Evolutionary conservation across 1,140 invertebrate genomes (phyloP).

Genomic region (Colletes gigas): DNA sequence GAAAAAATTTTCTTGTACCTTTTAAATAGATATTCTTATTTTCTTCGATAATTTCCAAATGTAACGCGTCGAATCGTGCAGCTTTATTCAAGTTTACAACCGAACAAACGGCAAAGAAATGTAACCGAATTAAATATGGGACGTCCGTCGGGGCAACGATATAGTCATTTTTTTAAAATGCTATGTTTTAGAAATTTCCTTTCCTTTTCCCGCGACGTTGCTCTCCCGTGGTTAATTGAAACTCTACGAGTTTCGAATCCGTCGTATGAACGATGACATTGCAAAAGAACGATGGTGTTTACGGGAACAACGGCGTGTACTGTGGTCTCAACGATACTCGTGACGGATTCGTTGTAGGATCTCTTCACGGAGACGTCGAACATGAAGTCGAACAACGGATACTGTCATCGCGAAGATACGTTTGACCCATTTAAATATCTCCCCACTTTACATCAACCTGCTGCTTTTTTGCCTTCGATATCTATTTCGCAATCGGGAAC

Average conservation of each 20-base stretch:
- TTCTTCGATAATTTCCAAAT: not conserved
- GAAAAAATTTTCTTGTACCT: conserved; percentile 44
- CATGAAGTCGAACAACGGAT: conserved; percentile 40
- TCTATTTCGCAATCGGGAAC: conserved; percentile 46
- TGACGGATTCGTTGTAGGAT: conserved; percentile 18
- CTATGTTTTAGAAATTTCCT: not conserved
- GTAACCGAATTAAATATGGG: not conserved
- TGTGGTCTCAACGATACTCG: not conserved
- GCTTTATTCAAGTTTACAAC: not conserved
- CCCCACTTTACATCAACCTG: conserved; percentile 60
- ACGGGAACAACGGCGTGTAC: not conserved
- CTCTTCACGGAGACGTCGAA: conserved; percentile 26
- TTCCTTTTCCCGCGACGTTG: not conserved
- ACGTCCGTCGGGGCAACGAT: not conserved
- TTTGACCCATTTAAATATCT: conserved; percentile 63
- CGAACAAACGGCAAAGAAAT: not conserved
- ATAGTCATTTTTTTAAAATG: not conserved
- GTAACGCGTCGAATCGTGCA: not conserved
- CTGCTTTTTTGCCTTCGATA: conserved; percentile 42
- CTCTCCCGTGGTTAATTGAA: not conserved
- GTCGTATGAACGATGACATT: not conserved
- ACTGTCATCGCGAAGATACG: conserved; percentile 54
- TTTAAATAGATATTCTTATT: not conserved
- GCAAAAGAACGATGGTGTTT: not conserved
- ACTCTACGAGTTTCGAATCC: not conserved